phyloP scores from a whole-genome alignment of 2,888 invertebrate genomes.

The Villa cingulata region DNA sequence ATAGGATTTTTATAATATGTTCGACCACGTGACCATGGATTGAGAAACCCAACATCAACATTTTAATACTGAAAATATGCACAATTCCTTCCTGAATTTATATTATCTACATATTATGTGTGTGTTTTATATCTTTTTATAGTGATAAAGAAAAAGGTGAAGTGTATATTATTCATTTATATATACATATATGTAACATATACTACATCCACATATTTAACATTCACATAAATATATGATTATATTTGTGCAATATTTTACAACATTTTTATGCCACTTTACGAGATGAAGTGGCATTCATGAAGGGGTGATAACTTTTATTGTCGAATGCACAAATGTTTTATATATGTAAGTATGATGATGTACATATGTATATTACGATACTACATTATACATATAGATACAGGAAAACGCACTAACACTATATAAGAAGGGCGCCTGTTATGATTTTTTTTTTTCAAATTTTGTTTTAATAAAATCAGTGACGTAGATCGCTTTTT shows the following conservation, averaged over 20 bases:
- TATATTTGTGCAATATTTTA: slow-evolving; percentile 6
- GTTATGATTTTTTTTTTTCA: no score
- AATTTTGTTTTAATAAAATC: no score
- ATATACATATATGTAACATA: background rate
- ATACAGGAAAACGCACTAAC: no score
- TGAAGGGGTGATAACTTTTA: background rate
- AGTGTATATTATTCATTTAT: no score
- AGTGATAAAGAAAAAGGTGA: no score
- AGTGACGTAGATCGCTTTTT: no score
- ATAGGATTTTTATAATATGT: slow-evolving; percentile 1
- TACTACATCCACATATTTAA: no score
- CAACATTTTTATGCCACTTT: slow-evolving; percentile 10
- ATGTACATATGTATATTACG: no score
- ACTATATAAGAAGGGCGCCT: no score
- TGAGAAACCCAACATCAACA: background rate
- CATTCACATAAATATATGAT: background rate
- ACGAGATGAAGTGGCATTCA: slow-evolving; percentile 8
- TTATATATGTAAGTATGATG: no score
- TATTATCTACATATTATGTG: background rate
- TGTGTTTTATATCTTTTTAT: no score
- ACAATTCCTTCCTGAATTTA: background rate
- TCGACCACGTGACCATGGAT: slow-evolving; percentile 8
- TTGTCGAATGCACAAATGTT: background rate
- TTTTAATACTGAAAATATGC: background rate
- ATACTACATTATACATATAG: no score